These are phyloP conservation scores for Pomacea canaliculata DNA, from an alignment of 2,888 invertebrate species.

Conservation along the genomic window DNA sequence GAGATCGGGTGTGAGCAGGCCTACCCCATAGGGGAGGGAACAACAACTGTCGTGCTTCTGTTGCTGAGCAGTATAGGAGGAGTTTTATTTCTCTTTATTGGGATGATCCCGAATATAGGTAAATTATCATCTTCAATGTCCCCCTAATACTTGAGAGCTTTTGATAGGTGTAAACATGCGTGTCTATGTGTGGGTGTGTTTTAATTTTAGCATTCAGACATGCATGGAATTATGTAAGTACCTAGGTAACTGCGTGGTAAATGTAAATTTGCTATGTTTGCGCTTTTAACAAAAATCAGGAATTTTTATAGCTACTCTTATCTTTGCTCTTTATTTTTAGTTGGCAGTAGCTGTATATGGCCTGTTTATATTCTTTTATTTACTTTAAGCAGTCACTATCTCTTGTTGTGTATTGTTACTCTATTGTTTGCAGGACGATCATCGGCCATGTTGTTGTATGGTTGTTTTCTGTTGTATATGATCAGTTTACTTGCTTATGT, in stretches of 20 bases:
- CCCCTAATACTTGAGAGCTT: background rate
- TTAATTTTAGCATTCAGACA: background rate
- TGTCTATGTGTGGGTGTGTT: conserved; percentile 10
- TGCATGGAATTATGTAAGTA: background rate
- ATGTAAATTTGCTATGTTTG: background rate
- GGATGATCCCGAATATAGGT: conserved; percentile 50
- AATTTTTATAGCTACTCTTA: no score
- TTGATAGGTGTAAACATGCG: background rate
- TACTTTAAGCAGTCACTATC: no score
- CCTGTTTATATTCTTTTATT: no score
- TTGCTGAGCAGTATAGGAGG: conserved; percentile 3
- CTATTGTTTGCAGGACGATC: no score
- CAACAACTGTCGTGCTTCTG: background rate
- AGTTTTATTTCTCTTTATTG: conserved; percentile 35
- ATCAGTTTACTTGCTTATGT: no score
- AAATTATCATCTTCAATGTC: background rate
- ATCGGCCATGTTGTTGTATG: no score
- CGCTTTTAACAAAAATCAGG: no score
- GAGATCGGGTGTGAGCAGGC: conserved; percentile 14
- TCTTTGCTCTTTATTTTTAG: no score
- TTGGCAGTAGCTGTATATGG: no score
- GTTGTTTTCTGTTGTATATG: no score
- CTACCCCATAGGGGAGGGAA: conserved; percentile 17
- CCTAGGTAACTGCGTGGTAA: background rate
- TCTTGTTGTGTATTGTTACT: no score